These are phyloP conservation scores for Lumbricus terrestris DNA, from an alignment of 2,888 invertebrate genomes.

Conservation along the genomic window DNA sequence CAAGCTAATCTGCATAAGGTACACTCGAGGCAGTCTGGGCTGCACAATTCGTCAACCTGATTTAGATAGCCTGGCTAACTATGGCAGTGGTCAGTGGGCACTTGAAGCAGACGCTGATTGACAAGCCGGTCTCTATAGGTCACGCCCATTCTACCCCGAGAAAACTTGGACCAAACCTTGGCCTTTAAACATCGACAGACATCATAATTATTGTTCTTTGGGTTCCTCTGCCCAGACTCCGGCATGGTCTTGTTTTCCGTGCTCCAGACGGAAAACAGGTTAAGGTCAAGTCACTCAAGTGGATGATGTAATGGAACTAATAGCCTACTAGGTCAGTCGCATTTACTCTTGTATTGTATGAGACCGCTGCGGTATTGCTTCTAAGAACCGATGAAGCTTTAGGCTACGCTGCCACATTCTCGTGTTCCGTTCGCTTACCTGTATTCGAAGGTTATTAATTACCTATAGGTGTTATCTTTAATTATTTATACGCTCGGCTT, in stretches of 20 bases:
- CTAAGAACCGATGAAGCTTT: background rate
- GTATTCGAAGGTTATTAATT: no score
- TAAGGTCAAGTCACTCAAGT: background rate
- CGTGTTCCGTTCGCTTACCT: background rate
- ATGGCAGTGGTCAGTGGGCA: no score
- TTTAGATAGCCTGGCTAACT: no score
- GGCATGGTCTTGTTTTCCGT: background rate
- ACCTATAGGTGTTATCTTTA: background rate
- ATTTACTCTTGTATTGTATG: background rate
- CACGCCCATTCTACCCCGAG: no score
- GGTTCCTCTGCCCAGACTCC: background rate
- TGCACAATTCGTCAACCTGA: no score
- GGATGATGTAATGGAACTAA: no score
- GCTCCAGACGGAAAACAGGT: background rate
- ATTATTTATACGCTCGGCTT: background rate
- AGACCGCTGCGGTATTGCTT: background rate
- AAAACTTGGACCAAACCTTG: no score
- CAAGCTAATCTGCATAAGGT: no score
- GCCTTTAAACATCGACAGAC: no score
- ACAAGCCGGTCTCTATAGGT: no score
- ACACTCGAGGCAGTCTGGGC: no score
- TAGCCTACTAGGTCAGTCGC: background rate
- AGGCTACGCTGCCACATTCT: background rate
- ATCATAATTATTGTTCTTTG: background rate
- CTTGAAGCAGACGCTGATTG: no score